phyloP scores from a whole-genome alignment of 2,888 invertebrate genomes.

The Deilephila porcellus region DNA sequence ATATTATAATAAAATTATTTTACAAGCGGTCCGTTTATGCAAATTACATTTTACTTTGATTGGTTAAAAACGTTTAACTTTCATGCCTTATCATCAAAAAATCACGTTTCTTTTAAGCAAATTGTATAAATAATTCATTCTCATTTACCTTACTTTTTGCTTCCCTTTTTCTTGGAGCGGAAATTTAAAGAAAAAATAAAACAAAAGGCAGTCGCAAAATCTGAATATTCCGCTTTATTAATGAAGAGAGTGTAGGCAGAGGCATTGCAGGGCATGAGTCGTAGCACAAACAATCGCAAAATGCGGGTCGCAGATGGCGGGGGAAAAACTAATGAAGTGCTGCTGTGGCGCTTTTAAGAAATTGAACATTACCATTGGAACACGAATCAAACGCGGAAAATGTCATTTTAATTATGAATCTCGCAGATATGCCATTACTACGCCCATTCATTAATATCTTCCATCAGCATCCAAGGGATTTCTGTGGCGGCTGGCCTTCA shows the following conservation, averaged over 20 bases:
- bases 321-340: constrained; percentile 74
- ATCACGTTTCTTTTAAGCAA: constrained; percentile 5
- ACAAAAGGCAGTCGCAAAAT: constrained; percentile 46
- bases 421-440: constrained; percentile 28
- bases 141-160: background rate
- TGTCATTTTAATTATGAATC: constrained; percentile 26
- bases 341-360: constrained; percentile 66
- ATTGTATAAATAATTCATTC: constrained; percentile 17
- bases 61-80: background rate
- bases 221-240: constrained; percentile 57
- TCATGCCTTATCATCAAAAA: background rate
- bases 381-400: constrained; percentile 34
- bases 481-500: background rate
- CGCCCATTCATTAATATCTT: constrained; percentile 18
- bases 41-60: background rate
- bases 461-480: background rate
- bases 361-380: constrained; percentile 65
- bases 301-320: constrained; percentile 69
- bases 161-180: background rate
- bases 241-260: constrained; percentile 46
- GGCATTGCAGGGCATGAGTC: constrained; percentile 53
- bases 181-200: constrained; percentile 41
- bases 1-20: background rate
- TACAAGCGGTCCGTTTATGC: background rate
- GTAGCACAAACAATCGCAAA: constrained; percentile 66